Base-by-base conservation (phyloP, 1,140 invertebrate genomes). In the Sycobia sp. region DNA sequence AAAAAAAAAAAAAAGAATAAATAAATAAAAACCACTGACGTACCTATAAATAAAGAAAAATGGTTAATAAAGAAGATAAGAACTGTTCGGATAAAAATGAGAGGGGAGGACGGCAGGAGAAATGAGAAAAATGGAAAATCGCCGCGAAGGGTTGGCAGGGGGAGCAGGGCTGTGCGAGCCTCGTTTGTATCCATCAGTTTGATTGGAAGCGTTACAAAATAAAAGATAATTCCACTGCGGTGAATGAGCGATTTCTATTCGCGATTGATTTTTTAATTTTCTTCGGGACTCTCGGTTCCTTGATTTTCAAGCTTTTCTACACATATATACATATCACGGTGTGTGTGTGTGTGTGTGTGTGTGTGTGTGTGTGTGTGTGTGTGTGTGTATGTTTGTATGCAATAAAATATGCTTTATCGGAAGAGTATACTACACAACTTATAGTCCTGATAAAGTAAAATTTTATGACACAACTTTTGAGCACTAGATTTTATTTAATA, bases 191-290 rank as follows among this genome's bases (percentile, higher is more conserved):
- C 36, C 32, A 32, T 62, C 44, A 18, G 32, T 47, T n/a, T 55
- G 50, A 46, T 56, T 62, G 34, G 23, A 55, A 62, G 44, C 8
- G 36, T 56, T 62, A 50, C 49, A 49, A 56, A 49, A n/a, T 43
- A 62, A 55, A 56, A 34, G 9, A 56, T 62, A 62, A 62, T 62
- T 55, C 36, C 14, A 38, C 36, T 34, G 41, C 49, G 29, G 43
- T 56, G 34, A 56, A 62, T 62, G 51, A 41, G 49, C 25, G 34
- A 62, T 62, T 56, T 56, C 50, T 50, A 49, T 62, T 62, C 36
- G 16, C n/a, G 2, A 49, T 62, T 36, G 32, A 49, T 41, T 56
- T 62, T 62, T 44, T 18, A 18, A 54, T 32, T 36, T 27, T 38
- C 34, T 41, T 46, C 34, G 7, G n/a, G 10, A 18, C 49, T 62